Percentiles rank a stretch among this genome's conserved stretches.
These are phyloP conservation scores for Micromys minutus DNA, from an alignment of 2,113 vertebrate species.

Conservation along the genomic window DNA sequence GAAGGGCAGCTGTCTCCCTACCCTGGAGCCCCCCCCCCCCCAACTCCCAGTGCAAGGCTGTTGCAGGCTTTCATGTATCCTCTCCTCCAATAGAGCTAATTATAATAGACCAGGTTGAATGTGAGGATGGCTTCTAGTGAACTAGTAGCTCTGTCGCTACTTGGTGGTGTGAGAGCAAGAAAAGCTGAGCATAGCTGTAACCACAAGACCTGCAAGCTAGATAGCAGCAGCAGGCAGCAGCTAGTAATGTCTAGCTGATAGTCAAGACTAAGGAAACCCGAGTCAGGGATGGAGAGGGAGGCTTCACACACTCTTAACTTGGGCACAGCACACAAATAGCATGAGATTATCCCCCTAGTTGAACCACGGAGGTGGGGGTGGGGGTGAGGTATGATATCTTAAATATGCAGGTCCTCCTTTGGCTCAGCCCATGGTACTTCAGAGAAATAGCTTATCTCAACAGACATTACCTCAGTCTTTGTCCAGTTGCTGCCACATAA, in stretches of 20 bases:
- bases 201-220: not conserved
- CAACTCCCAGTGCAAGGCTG: not conserved
- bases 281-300: not conserved
- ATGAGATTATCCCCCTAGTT: not conserved
- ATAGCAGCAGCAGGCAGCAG: not conserved
- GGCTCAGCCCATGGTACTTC: not conserved
- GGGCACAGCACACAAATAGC: not conserved
- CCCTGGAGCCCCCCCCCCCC: too few relatives aligned
- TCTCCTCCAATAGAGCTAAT: not conserved
- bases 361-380: not conserved
- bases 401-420: not conserved
- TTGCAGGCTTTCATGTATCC: too few relatives aligned
- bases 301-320: not conserved
- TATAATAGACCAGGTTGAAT: not conserved
- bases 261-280: not conserved
- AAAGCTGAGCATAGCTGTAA: not conserved
- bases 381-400: not conserved
- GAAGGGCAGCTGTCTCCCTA: not conserved
- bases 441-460: not conserved
- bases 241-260: not conserved
- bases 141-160: too few relatives aligned
- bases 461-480: not conserved
- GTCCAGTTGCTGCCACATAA: not conserved
- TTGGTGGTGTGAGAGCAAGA: not conserved
- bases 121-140: not conserved